phyloP scores from a whole-genome alignment of 2,888 invertebrate species.

The Caenorhabditis angaria region DNA sequence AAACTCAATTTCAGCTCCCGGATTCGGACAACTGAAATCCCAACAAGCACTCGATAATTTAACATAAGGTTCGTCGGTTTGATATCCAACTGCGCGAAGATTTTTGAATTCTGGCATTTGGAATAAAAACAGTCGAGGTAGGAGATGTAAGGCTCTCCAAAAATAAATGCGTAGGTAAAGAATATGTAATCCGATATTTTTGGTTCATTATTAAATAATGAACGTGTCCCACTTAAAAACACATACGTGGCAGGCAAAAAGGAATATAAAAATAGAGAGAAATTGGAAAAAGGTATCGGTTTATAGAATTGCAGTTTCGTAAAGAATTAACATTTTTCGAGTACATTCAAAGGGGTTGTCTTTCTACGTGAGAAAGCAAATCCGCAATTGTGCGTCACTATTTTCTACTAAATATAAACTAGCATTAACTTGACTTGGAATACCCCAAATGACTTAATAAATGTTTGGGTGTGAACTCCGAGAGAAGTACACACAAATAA shows the following conservation, averaged over 20 bases:
- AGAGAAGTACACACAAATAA: too few species aligned
- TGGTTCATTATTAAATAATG: not conserved
- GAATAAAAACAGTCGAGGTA: too few species aligned
- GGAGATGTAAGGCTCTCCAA: not conserved
- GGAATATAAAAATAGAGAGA: not conserved
- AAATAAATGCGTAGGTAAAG: not conserved
- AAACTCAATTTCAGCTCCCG: conserved; percentile 50
- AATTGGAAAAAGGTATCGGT: not conserved
- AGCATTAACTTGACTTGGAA: too few species aligned
- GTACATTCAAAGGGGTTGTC: too few species aligned
- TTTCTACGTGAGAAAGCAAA: too few species aligned
- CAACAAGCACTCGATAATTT: conserved; percentile 38
- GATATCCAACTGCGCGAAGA: conserved; percentile 46
- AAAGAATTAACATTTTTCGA: too few species aligned
- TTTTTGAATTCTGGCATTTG: conserved; percentile 17
- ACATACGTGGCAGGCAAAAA: too few species aligned
- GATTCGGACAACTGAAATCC: conserved; percentile 43
- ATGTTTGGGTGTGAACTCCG: too few species aligned
- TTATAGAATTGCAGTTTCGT: not conserved
- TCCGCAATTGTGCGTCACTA: too few species aligned
- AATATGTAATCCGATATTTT: not conserved
- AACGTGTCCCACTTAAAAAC: conserved; percentile 1
- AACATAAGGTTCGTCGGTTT: conserved; percentile 37
- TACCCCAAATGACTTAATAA: too few species aligned
- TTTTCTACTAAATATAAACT: too few species aligned